A percentile compares a stretch with the other conserved stretches of the same genome.
Evolutionary conservation across 1,140 invertebrate genomes (phyloP).

Genomic region (Brachionus plicatilis): DNA sequence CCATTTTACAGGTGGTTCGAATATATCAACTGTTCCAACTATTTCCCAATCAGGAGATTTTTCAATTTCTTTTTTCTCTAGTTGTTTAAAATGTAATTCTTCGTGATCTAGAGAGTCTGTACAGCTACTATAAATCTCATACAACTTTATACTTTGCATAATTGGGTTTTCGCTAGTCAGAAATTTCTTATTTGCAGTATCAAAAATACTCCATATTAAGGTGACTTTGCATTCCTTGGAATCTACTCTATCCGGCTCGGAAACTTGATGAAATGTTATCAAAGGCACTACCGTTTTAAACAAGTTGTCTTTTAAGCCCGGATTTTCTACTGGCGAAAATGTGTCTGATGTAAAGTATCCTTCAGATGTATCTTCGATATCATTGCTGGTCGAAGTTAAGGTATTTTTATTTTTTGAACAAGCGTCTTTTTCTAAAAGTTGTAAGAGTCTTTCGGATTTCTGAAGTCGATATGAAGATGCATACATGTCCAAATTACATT

Average conservation of each 20-base stretch:
- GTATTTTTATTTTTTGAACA: neutral
- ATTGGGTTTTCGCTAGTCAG: neutral
- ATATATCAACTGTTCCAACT: neutral
- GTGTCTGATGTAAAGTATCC: neutral
- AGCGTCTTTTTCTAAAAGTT: neutral
- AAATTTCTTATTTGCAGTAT: neutral
- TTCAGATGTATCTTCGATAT: neutral
- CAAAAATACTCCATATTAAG: constrained; percentile 9
- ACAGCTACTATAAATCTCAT: neutral
- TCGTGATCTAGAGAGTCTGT: neutral
- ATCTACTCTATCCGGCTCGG: neutral
- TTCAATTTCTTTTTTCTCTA: neutral
- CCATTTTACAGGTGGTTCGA: constrained; percentile 20
- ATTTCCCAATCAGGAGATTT: neutral
- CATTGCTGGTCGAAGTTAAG: neutral
- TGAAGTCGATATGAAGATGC: neutral
- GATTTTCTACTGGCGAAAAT: neutral
- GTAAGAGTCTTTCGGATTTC: neutral
- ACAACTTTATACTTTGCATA: neutral
- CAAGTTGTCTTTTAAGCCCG: neutral
- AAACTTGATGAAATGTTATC: neutral
- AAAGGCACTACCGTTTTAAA: neutral
- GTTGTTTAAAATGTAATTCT: neutral
- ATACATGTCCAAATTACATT: neutral
- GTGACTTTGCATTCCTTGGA: neutral